A percentile compares a stretch with the other conserved stretches of the same genome.
Conservation (phyloP, 2,113 vertebrate genomes). For the Psilopogon haemacephalus region DNA sequence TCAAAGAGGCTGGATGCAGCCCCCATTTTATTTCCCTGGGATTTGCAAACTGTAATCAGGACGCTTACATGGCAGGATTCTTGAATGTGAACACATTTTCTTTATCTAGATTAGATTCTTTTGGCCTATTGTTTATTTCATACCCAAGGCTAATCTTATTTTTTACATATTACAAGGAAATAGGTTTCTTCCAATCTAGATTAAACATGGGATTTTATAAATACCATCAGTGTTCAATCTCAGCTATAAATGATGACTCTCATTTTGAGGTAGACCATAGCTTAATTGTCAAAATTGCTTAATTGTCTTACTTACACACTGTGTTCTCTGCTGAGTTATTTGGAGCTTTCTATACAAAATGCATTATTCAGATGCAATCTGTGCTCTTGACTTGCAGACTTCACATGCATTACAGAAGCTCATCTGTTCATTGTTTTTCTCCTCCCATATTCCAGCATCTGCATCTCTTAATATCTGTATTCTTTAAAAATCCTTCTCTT, state of each 20-base stretch:
- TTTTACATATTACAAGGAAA: not conserved
- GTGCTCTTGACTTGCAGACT: slow-evolving; percentile 24
- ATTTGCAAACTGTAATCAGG: not conserved
- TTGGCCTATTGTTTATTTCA: slow-evolving; percentile 22
- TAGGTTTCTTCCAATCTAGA: not conserved
- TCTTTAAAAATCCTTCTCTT: not conserved
- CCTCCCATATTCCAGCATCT: not conserved
- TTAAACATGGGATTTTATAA: slow-evolving; percentile 6
- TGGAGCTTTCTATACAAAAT: slow-evolving; percentile 43
- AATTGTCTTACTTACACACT: slow-evolving; percentile 37
- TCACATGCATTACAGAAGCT: slow-evolving; percentile 3
- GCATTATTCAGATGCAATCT: slow-evolving; percentile 56
- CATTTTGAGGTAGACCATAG: slow-evolving; percentile 12
- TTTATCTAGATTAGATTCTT: slow-evolving; percentile 38
- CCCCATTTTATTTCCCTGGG: not conserved
- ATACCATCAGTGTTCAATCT: not conserved
- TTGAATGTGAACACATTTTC: not conserved
- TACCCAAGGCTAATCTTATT: not conserved
- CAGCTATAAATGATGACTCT: slow-evolving; percentile 12
- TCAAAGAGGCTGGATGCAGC: not conserved
- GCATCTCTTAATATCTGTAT: not conserved
- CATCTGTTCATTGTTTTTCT: not conserved
- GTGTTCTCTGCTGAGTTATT: slow-evolving; percentile 35
- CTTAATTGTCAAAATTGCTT: slow-evolving; percentile 30
- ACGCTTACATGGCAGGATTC: not conserved